Conservation (phyloP, 2,797 vertebrate genomes). For the Loriculus beryllinus region DNA sequence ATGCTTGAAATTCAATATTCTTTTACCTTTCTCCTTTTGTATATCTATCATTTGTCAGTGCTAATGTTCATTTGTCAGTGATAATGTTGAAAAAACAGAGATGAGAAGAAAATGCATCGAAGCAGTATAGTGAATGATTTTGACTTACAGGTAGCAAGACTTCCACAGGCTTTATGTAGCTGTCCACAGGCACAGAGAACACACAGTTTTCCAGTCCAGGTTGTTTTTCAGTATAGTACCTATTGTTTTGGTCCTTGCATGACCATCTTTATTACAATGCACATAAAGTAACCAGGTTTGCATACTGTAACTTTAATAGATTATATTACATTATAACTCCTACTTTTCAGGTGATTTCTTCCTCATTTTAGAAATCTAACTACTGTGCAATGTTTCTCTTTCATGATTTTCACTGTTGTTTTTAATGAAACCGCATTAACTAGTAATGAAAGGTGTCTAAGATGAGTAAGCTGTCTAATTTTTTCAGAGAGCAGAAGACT, state of each 20-base stretch:
- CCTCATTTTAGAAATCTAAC: neutral
- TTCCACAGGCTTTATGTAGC: neutral
- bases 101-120: neutral
- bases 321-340: neutral
- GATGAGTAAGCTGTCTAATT: neutral
- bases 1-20: neutral
- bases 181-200: neutral
- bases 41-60: neutral
- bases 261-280: neutral
- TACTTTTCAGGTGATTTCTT: neutral
- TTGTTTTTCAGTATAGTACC: neutral
- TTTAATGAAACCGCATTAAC: neutral
- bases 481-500: neutral
- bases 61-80: neutral
- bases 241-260: neutral
- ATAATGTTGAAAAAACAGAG: neutral
- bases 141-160: neutral
- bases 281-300: neutral
- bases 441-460: neutral
- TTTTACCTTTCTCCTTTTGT: neutral
- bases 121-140: neutral
- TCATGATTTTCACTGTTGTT: neutral
- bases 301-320: neutral
- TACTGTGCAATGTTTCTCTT: neutral
- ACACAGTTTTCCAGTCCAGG: neutral